Percentiles rank a stretch among this genome's conserved stretches.
These are phyloP conservation scores for Drosophila atroscutellata DNA, from an alignment of 2,888 invertebrate species.

Conservation along the genomic window DNA sequence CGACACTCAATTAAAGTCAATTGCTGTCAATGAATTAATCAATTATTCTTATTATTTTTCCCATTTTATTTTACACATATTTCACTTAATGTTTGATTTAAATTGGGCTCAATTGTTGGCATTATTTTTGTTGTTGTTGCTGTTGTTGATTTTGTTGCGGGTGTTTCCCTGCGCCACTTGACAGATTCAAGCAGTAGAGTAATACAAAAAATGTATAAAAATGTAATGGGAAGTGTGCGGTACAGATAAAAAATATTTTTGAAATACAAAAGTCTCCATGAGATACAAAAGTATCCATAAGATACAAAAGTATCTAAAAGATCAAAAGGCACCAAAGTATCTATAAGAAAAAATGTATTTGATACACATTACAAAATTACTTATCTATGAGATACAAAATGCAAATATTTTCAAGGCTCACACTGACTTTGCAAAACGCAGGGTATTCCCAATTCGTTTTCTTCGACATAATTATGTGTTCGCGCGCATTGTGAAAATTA, in stretches of 20 bases:
- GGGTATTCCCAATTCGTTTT: background rate
- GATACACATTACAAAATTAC: background rate
- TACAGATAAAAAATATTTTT: background rate
- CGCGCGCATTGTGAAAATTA: slow-evolving; percentile 54
- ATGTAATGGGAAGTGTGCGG: background rate
- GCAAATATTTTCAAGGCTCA: background rate
- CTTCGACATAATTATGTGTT: background rate
- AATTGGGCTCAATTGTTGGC: slow-evolving; percentile 19
- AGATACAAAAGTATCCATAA: background rate
- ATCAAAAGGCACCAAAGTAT: slow-evolving; percentile 7
- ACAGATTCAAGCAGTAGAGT: slow-evolving; percentile 16
- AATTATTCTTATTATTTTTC: slow-evolving; percentile 61
- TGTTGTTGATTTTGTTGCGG: slow-evolving; percentile 15
- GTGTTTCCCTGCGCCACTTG: slow-evolving; percentile 25
- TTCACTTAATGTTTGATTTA: slow-evolving; percentile 32
- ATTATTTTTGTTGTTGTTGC: background rate
- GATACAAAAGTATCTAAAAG: background rate
- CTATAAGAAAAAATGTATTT: background rate
- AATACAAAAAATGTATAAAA: background rate
- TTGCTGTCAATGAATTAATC: slow-evolving; percentile 76
- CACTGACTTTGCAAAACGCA: background rate
- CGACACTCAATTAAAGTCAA: slow-evolving; percentile 74
- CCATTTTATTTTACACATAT: slow-evolving; percentile 24
- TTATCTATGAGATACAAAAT: background rate
- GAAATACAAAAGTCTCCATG: background rate